Evolutionary conservation across 2,888 invertebrate genomes (phyloP).

Genomic region (Homarus gammarus): DNA sequence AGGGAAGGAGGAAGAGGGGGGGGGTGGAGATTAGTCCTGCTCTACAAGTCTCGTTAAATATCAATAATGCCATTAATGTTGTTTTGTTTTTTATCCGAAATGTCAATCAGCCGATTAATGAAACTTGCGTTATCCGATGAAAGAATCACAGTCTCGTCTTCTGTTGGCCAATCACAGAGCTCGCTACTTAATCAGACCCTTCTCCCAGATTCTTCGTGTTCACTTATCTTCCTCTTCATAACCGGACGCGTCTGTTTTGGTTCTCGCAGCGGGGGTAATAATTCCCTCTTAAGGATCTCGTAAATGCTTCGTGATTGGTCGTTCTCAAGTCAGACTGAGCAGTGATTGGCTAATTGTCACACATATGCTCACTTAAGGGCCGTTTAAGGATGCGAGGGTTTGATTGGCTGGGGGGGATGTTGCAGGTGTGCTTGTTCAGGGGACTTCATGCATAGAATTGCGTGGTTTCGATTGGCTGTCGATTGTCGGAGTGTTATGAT

Average conservation of each 20-base stretch:
- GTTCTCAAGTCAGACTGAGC: background rate
- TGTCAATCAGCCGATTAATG: too few species aligned
- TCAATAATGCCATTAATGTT: too few species aligned
- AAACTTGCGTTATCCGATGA: too few species aligned
- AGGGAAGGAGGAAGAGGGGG: too few species aligned
- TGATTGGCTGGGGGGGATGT: background rate
- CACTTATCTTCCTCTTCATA: background rate
- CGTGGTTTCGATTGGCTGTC: background rate
- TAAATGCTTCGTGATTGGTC: background rate
- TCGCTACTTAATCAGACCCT: background rate
- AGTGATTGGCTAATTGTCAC: constrained; percentile 4
- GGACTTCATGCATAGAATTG: background rate
- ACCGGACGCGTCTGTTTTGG: background rate
- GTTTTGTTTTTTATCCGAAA: too few species aligned
- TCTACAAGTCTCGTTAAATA: too few species aligned
- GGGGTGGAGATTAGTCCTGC: too few species aligned
- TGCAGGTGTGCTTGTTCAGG: background rate
- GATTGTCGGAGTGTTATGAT: too few species aligned
- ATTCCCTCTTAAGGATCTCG: background rate
- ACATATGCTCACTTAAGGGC: constrained; percentile 1
- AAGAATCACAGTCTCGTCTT: too few species aligned
- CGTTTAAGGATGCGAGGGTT: background rate
- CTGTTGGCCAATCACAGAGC: too few species aligned
- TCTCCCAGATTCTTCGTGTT: background rate
- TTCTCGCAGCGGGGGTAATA: background rate